These are phyloP conservation scores for Adelognathus sp. DNA, from an alignment of 2,888 invertebrate genomes.

Conservation along the genomic window DNA sequence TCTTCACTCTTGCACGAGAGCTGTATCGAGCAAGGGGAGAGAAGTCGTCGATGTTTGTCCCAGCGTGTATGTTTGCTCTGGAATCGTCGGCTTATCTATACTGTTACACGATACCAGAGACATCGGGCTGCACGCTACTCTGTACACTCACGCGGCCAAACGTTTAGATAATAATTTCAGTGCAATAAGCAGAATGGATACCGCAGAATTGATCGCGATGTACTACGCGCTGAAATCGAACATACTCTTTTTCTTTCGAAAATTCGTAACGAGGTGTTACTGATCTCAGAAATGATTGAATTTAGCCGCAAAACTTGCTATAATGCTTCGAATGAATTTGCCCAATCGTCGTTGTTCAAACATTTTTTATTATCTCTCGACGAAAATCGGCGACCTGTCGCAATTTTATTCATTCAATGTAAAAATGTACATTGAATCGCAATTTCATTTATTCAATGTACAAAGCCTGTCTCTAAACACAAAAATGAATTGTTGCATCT, in stretches of 20 bases:
- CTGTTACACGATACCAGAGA: constrained; percentile 41
- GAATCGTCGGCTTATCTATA: constrained; percentile 42
- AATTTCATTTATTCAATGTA: too few species aligned
- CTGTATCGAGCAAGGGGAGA: constrained; percentile 16
- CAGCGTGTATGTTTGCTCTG: constrained; percentile 37
- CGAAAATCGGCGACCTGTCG: too few species aligned
- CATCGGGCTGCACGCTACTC: background rate
- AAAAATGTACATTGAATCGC: too few species aligned
- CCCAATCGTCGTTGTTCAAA: too few species aligned
- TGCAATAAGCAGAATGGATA: background rate
- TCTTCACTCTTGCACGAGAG: background rate
- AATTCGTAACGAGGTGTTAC: background rate
- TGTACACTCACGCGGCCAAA: background rate
- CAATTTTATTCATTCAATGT: too few species aligned
- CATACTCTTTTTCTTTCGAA: background rate
- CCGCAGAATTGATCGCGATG: background rate
- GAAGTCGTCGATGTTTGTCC: constrained; percentile 43
- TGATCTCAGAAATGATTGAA: too few species aligned
- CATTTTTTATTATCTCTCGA: too few species aligned
- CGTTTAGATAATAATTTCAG: constrained; percentile 28
- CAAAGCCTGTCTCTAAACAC: too few species aligned
- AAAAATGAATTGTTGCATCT: too few species aligned
- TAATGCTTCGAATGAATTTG: too few species aligned
- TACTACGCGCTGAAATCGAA: background rate
- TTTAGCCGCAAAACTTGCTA: too few species aligned